Percentiles rank a stretch among this genome's conserved stretches.
Evolutionary conservation across 2,797 vertebrate genomes (phyloP).

Genomic region (Spinus pinus): DNA sequence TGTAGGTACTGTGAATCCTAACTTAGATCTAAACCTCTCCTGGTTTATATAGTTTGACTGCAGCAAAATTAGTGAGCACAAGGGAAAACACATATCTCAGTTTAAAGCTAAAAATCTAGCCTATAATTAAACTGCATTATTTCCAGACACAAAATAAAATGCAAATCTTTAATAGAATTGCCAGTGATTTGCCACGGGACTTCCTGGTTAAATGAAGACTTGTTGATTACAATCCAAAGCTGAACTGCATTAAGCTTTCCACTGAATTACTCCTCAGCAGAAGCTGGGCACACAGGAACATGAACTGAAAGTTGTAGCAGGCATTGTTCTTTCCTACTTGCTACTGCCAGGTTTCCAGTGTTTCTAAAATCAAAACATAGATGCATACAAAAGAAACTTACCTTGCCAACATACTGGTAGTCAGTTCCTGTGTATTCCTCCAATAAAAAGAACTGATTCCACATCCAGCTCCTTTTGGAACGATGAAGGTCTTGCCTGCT

Average conservation of each 20-base stretch:
- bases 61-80: background rate
- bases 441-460: slow-evolving; percentile 97
- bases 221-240: slow-evolving; percentile 15
- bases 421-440: slow-evolving; percentile 93
- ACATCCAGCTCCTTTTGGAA: slow-evolving; percentile 96
- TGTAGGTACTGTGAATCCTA: background rate
- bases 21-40: background rate
- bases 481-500: slow-evolving; percentile 81
- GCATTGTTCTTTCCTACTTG: background rate
- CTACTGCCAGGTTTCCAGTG: background rate
- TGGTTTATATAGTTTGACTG: background rate
- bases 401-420: slow-evolving; percentile 95
- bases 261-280: background rate
- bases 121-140: background rate
- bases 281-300: slow-evolving; percentile 6
- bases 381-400: slow-evolving; percentile 59
- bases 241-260: background rate
- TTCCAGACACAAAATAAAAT: slow-evolving; percentile 12
- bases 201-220: background rate
- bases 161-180: slow-evolving; percentile 46
- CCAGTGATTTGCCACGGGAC: background rate
- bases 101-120: background rate
- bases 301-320: background rate
- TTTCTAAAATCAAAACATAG: slow-evolving; percentile 19
- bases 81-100: background rate